Base-by-base conservation (phyloP, 2,797 vertebrate species). In the Fundulus diaphanus region DNA sequence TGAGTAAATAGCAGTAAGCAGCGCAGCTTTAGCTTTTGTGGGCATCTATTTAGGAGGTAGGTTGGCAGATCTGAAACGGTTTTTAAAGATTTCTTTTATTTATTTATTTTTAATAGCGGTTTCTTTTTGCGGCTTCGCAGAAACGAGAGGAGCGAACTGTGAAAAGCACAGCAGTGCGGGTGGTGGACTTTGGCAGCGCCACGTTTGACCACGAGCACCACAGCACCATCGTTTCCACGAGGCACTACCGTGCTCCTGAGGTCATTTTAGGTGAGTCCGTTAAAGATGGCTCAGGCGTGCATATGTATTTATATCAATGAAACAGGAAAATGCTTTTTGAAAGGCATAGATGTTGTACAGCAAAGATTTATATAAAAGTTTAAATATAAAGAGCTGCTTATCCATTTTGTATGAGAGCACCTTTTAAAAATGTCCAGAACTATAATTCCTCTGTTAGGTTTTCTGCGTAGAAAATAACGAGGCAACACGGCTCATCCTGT, bases 191-290 rank as follows among this genome's bases (percentile, higher is more conserved):
- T 0, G 98, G 98, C 87, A 99, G 98, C 0, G 98, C 98, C 83
- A 99, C 98, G 0, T 99, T 99, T 57, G 98, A 99, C 89, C 97
- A 99, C 0, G 98, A 99, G 79, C 98, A 99, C 79, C 98, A 99
- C 93, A 99, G 98, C 93, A 99, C 98, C 33, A 99, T 99, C 0
- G 97, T 99, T 54, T 99, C 98, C 24, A 99, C 98, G 3, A 94
- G 98, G 72, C 98, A 99, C 81, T 99, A 99, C 89, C 93, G 98
- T 0, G 97, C 98, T 1, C 98, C 98, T 0, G 98, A 99, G 85
- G 98, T 99, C 85, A 98, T 99, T 72, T 88, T 99, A 46, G 98
- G 98, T 99, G 83, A 94, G 95, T 20, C 18, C 46, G 5, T 7
- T 15, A 52, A n/a, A 49, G 42, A 29, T 40, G 0, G 24, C 5